phyloP scores from a whole-genome alignment of 2,113 vertebrate species.

The Theristicus caerulescens region DNA sequence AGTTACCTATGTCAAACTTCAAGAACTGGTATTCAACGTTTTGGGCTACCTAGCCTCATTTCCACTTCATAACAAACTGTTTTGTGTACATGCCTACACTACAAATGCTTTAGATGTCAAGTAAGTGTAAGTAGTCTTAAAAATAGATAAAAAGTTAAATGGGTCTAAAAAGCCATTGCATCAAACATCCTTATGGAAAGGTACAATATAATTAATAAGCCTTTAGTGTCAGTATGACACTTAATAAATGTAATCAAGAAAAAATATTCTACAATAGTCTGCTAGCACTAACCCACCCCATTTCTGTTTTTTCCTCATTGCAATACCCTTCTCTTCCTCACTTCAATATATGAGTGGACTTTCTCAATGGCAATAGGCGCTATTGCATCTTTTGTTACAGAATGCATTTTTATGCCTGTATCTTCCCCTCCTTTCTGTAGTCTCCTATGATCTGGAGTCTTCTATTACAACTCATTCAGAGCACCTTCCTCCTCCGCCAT shows the following conservation, averaged over 20 bases:
- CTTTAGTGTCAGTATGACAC: background rate
- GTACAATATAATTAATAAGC: background rate
- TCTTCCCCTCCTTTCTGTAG: background rate
- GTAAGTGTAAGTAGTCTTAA: background rate
- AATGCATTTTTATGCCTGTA: background rate
- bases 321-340: background rate
- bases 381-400: background rate
- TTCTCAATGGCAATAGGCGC: rapidly evolving
- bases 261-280: background rate
- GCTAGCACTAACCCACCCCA: background rate
- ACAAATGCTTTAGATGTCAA: background rate
- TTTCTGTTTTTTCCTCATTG: background rate
- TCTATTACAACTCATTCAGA: background rate
- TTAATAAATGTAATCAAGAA: background rate
- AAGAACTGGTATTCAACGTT: background rate
- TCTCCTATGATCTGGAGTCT: background rate
- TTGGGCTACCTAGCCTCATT: background rate
- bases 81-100: background rate
- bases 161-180: background rate
- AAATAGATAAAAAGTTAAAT: background rate
- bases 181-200: background rate
- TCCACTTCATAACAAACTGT: background rate
- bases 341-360: background rate
- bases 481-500: background rate
- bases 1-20: background rate